phyloP scores from a whole-genome alignment of 1,140 invertebrate species.

The Drosophila sp. region DNA sequence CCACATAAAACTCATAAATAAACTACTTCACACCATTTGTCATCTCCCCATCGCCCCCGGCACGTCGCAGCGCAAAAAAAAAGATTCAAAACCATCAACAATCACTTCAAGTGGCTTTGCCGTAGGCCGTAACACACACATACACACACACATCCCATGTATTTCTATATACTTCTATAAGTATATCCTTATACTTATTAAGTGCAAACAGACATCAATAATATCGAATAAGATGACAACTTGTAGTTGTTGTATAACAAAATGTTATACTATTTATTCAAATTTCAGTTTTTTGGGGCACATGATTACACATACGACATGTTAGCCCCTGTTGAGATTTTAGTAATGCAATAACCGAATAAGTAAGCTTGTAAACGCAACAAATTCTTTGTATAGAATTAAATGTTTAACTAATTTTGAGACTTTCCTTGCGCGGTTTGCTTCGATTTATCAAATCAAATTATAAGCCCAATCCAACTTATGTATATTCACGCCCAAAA shows the following conservation, averaged over 20 bases:
- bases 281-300: not conserved
- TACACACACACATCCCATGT: not conserved
- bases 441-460: no score
- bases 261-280: conserved; percentile 6
- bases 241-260: not conserved
- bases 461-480: no score
- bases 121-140: conserved; percentile 3
- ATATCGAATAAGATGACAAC: conserved; percentile 9
- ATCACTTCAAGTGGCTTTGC: conserved; percentile 15
- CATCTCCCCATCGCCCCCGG: conserved; percentile 4
- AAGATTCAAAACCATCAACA: conserved; percentile 14
- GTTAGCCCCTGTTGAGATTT: not conserved
- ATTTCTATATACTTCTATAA: not conserved
- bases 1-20: conserved; percentile 49
- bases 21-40: conserved; percentile 39
- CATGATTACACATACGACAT: not conserved
- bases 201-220: conserved; percentile 12
- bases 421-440: no score
- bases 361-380: no score
- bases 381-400: no score
- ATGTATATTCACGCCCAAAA: no score
- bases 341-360: no score
- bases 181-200: not conserved
- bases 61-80: not conserved
- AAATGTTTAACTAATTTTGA: no score